Evolutionary conservation across 2,113 vertebrate species (phyloP), one percentile per base, ranked within the genome.

Genomic region (Ursus arctos): DNA sequence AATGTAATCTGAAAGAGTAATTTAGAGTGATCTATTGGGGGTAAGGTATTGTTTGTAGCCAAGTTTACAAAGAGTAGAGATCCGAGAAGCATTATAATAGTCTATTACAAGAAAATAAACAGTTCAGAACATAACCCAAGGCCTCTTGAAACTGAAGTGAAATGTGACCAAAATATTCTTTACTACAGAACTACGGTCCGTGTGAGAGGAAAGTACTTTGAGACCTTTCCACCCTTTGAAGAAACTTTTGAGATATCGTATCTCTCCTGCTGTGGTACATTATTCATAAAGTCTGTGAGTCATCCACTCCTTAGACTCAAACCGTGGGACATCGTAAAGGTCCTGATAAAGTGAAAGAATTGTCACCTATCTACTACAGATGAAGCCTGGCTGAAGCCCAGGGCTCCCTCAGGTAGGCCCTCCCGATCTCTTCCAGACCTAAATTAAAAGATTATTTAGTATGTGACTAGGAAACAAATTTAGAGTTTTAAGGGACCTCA

Each of bases 91-190:
- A 40, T 76, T 43, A 19, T 6, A 40, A 21, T 15, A 33, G 43
- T 81, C 33, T 77, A 16, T 87, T 51, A 77, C 26, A 92, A 82
- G 91, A 33, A 89, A 95, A 59, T 57, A 26, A 79, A 36, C 31
- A 40, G 82, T 76, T 84, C 59, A 57, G 83, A 97, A 84, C 28
- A 88, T 26, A 88, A 40, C 61, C 61, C n/a, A 76, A 79, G 19
- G 49, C 47, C 55, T 82, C 85, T 89, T 93, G 69, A 93, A 93
- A 79, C 31, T 67, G 65, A 93, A 95, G 55, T 59, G 36, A 97
- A 97, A 83, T 91, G 55, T 53, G 36, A 87, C 43, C 67, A 67
- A 88, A 96, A 97, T 80, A 65, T 31, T 80, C 36, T 88, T 86
- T 92, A 33, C 83, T 92, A n/a, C 28, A 77, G 88, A 82, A 74